These are phyloP conservation scores for Pardalotus punctatus DNA, from an alignment of 2,113 vertebrate genomes.

Conservation along the genomic window DNA sequence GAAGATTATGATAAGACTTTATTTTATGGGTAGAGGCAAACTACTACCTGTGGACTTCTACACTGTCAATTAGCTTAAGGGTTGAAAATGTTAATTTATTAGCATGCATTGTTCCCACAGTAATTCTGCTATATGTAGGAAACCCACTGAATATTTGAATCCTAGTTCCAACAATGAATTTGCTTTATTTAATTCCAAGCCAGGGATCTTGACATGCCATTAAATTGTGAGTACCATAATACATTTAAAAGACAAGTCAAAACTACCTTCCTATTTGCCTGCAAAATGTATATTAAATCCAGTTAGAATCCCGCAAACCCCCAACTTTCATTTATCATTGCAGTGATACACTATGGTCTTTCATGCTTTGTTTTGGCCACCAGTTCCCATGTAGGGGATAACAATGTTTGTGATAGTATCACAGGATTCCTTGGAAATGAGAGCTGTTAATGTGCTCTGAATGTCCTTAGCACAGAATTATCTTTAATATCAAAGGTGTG, in stretches of 20 bases:
- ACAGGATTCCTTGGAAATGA: not conserved
- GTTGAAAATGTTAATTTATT: not conserved
- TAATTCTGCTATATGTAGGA: not conserved
- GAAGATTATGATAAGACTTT: not conserved
- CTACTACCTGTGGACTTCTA: not conserved
- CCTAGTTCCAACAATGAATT: not conserved
- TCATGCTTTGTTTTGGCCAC: not conserved
- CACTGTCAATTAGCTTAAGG: not conserved
- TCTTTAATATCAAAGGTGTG: not conserved
- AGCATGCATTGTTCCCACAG: not conserved
- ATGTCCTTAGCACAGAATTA: not conserved
- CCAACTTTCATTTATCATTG: not conserved
- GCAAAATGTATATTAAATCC: not conserved
- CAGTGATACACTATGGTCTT: not conserved
- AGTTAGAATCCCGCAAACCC: not conserved
- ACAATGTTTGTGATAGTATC: not conserved
- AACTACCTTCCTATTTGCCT: not conserved
- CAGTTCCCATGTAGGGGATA: not conserved
- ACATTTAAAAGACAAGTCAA: not conserved
- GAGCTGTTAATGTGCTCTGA: not conserved
- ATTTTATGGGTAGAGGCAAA: not conserved
- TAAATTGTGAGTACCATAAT: not conserved
- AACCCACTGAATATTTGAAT: not conserved
- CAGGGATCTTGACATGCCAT: not conserved
- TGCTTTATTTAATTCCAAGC: not conserved